Conservation (phyloP, 2,888 invertebrate genomes). For the Petrolisthes manimaculis region DNA sequence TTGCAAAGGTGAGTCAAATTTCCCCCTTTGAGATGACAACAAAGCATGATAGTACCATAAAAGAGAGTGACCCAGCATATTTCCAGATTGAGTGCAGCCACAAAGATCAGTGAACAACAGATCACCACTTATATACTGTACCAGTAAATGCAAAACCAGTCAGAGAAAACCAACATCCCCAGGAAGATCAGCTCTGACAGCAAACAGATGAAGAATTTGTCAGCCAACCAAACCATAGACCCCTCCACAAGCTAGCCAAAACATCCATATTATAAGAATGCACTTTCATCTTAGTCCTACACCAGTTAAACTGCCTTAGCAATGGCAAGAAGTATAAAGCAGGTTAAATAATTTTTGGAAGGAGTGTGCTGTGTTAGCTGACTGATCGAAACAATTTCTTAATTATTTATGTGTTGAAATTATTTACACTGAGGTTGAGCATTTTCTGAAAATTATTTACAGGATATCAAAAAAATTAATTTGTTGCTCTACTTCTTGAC, state of each 20-base stretch:
- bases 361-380: conserved; percentile 29
- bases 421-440: conserved; percentile 5
- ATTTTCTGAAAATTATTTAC: conserved; percentile 43
- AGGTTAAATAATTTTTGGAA: conserved; percentile 37
- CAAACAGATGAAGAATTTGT: conserved; percentile 25
- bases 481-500: conserved; percentile 18
- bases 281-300: conserved; percentile 38
- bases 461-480: neutral
- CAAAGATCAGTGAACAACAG: conserved; percentile 34
- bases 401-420: conserved; percentile 5
- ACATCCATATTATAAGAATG: conserved; percentile 31
- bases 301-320: conserved; percentile 59
- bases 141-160: conserved; percentile 1
- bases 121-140: conserved; percentile 16
- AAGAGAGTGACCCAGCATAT: conserved; percentile 18
- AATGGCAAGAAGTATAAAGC: conserved; percentile 48
- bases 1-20: neutral
- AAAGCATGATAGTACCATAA: conserved; percentile 14
- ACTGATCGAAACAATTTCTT: conserved; percentile 12
- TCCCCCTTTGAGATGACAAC: conserved; percentile 21
- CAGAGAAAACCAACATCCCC: conserved; percentile 21
- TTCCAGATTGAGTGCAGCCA: conserved; percentile 35
- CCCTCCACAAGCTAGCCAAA: conserved; percentile 29
- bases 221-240: conserved; percentile 29
- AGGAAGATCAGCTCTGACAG: conserved; percentile 35